These are phyloP conservation scores for Polymixis flavicincta DNA, from an alignment of 2,888 invertebrate species.

Conservation along the genomic window DNA sequence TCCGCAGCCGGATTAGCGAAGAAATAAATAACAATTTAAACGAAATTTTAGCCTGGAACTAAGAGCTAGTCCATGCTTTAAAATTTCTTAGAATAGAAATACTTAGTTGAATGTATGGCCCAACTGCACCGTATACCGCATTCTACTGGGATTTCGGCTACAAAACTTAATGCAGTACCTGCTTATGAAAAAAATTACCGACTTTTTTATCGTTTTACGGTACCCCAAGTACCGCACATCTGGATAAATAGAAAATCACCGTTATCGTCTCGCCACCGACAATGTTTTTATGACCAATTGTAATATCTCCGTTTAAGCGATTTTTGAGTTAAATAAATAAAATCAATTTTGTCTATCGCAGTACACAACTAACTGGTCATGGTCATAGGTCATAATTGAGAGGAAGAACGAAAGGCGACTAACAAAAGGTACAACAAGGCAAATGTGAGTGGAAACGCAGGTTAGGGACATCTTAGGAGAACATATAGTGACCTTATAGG, in stretches of 20 bases:
- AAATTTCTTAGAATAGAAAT: conserved; percentile 40
- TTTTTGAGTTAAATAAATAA: neutral
- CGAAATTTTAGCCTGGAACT: conserved; percentile 30
- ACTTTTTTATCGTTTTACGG: neutral
- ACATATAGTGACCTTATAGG: neutral
- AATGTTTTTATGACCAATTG: neutral
- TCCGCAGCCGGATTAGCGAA: conserved; percentile 30
- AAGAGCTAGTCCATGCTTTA: conserved; percentile 54
- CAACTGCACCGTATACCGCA: conserved; percentile 3
- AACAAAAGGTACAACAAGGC: no score
- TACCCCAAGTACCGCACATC: neutral
- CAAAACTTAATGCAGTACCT: neutral
- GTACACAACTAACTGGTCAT: no score
- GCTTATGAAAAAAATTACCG: neutral
- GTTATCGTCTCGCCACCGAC: neutral
- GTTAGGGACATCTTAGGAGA: no score
- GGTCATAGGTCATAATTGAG: no score
- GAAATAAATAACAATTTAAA: conserved; percentile 52
- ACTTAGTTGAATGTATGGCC: conserved; percentile 27
- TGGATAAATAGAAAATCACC: neutral
- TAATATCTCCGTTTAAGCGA: no score
- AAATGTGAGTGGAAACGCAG: no score
- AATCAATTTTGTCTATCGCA: neutral
- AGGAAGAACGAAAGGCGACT: no score
- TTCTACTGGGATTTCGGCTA: conserved; percentile 1